phyloP scores from a whole-genome alignment of 2,888 invertebrate genomes.

The Ctena decussata region DNA sequence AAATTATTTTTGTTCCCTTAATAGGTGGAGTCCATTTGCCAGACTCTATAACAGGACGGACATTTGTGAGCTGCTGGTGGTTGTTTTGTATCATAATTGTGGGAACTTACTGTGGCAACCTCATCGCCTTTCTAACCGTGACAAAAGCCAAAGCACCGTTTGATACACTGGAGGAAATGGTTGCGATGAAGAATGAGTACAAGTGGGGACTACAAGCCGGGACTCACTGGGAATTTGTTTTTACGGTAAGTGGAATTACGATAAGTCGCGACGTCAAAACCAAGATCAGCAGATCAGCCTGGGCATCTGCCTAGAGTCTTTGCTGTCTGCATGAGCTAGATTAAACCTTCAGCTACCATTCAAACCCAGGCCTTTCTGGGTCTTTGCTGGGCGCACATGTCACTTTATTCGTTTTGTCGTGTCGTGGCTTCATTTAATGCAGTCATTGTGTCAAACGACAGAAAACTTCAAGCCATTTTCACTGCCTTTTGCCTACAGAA shows the following conservation, averaged over 20 bases:
- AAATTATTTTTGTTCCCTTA: background rate
- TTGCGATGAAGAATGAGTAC: conserved; percentile 58
- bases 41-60: conserved; percentile 73
- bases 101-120: conserved; percentile 84
- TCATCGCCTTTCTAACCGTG: conserved; percentile 83
- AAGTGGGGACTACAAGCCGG: conserved; percentile 77
- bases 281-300: too few species aligned
- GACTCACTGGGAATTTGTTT: conserved; percentile 65
- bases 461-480: too few species aligned
- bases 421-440: too few species aligned
- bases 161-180: conserved; percentile 73
- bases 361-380: too few species aligned
- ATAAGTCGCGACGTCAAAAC: too few species aligned
- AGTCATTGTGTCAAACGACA: too few species aligned
- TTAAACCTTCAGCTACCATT: too few species aligned
- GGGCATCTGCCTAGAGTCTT: too few species aligned
- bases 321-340: too few species aligned
- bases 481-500: too few species aligned
- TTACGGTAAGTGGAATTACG: conserved; percentile 65
- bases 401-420: too few species aligned
- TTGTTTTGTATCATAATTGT: conserved; percentile 79
- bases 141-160: conserved; percentile 77
- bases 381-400: too few species aligned
- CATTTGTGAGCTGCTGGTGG: conserved; percentile 78
- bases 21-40: conserved; percentile 76